A percentile compares a stretch with the other conserved stretches of the same genome.
These are phyloP conservation scores for Cantharis rustica DNA, from an alignment of 2,888 invertebrate species.

Conservation along the genomic window DNA sequence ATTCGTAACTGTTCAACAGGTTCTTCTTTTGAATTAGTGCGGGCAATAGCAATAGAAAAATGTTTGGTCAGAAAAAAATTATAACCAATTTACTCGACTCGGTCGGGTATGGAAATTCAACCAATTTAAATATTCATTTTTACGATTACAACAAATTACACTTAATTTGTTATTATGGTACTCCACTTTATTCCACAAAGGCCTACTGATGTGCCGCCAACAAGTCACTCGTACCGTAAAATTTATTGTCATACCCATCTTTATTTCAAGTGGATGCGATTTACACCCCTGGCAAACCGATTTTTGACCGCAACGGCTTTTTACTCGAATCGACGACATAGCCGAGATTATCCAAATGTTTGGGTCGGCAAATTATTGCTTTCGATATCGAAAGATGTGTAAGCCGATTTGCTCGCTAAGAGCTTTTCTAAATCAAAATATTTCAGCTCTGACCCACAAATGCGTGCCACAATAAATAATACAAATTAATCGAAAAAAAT, in stretches of 20 bases:
- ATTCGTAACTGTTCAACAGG: not conserved
- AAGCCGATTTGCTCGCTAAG: not conserved
- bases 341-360: not conserved
- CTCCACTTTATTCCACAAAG: not conserved
- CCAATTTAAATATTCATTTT: not conserved
- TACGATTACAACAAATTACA: not conserved
- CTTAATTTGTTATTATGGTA: not conserved
- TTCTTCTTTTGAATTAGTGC: not conserved
- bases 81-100: not conserved
- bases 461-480: no score
- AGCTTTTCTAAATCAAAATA: not conserved
- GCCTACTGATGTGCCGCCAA: not conserved
- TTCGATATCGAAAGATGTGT: not conserved
- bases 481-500: no score
- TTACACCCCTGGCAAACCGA: not conserved
- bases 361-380: not conserved
- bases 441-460: no score
- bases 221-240: not conserved
- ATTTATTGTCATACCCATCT: not conserved
- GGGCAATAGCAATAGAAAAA: not conserved
- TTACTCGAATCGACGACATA: not conserved
- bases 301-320: not conserved
- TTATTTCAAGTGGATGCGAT: not conserved
- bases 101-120: not conserved
- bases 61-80: not conserved